A percentile compares a stretch with the other conserved stretches of the same genome.
Conservation (phyloP, 1,140 invertebrate genomes). For the Phortica variegata region DNA sequence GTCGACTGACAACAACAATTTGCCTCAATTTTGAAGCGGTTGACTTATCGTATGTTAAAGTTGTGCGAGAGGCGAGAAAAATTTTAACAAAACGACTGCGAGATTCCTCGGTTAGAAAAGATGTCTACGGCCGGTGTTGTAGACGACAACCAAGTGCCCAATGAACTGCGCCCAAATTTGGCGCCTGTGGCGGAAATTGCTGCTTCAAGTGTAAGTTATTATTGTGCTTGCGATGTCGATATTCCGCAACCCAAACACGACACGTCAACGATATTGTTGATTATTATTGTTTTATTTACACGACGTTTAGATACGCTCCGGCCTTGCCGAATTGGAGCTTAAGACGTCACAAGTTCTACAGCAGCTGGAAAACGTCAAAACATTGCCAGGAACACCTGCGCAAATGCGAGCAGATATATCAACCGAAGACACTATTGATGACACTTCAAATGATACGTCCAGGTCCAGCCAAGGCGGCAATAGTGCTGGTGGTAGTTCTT, state of each 20-base stretch:
- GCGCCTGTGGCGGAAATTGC: constrained; percentile 28
- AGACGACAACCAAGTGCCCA: not conserved
- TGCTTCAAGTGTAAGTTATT: constrained; percentile 31
- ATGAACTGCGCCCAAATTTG: constrained; percentile 1
- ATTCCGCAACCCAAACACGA: constrained; percentile 17
- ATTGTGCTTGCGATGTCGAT: constrained; percentile 27
- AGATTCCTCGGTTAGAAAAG: too few relatives aligned
- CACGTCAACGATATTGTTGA: constrained; percentile 28
- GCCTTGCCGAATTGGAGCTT: constrained; percentile 49
- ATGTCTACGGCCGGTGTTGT: too few relatives aligned
- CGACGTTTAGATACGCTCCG: constrained; percentile 45
- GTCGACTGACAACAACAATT: too few relatives aligned
- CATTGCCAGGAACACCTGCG: constrained; percentile 19
- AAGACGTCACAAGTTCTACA: constrained; percentile 49
- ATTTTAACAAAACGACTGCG: too few relatives aligned
- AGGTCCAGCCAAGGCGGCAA: not conserved
- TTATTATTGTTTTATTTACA: constrained; percentile 10
- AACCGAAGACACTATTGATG: not conserved
- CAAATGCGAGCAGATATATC: constrained; percentile 4
- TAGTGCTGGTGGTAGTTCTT: constrained; percentile 1
- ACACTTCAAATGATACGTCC: not conserved
- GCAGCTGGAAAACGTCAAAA: constrained; percentile 48
- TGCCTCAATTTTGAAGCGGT: too few relatives aligned
- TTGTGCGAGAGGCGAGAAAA: too few relatives aligned
- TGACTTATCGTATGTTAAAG: too few relatives aligned